Conservation (phyloP, 1,140 invertebrate genomes). For the Tigriopus japonicus region DNA sequence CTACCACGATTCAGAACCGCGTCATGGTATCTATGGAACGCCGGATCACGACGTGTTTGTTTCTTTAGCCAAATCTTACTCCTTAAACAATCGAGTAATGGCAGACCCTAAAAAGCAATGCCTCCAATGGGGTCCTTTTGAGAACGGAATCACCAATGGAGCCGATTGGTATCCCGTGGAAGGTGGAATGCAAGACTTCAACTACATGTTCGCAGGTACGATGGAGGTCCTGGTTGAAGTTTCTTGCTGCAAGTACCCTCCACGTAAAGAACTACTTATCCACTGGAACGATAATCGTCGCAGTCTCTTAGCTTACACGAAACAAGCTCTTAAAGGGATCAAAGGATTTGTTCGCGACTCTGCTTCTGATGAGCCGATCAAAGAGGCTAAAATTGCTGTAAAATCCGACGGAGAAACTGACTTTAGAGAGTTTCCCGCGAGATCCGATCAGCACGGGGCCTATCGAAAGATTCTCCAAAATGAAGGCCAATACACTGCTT, state of each 20-base stretch:
- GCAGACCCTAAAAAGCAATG: constrained; percentile 32
- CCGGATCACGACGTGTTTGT: constrained; percentile 34
- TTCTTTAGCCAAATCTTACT: constrained; percentile 58
- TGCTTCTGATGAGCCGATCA: no score
- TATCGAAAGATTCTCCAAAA: no score
- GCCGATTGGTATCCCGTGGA: constrained; percentile 62
- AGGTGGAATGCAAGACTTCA: constrained; percentile 77
- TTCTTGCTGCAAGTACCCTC: constrained; percentile 60
- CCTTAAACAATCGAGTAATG: constrained; percentile 58
- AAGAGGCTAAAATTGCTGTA: no score
- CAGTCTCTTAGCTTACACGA: background rate
- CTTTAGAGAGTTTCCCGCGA: no score
- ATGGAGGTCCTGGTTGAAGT: constrained; percentile 73
- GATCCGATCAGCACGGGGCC: no score
- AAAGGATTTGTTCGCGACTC: background rate
- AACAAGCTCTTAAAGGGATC: background rate
- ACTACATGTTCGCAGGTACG: constrained; percentile 65
- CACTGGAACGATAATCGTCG: background rate
- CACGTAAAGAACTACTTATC: background rate
- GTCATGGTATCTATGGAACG: constrained; percentile 19
- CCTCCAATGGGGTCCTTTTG: constrained; percentile 57
- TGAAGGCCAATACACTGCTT: no score
- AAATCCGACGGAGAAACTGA: no score
- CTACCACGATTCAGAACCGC: constrained; percentile 17
- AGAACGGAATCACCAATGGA: constrained; percentile 59